Conservation (phyloP, 2,888 invertebrate species). For the Folsomia manolachei region DNA sequence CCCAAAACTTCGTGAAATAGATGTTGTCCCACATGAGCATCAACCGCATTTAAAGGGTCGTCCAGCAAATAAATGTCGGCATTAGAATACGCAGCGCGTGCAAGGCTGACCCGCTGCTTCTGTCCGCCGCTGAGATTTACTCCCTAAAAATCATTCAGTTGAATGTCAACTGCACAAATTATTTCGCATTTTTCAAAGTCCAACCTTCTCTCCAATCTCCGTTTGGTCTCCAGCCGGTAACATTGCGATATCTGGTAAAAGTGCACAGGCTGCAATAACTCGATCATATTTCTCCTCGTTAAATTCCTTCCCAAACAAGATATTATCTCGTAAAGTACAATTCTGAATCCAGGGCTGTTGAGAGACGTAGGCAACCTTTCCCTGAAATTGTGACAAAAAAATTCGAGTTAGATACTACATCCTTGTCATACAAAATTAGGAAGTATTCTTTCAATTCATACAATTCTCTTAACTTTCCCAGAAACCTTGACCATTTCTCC, state of each 20-base stretch:
- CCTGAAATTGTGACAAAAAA: too few species aligned
- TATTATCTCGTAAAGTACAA: constrained; percentile 67
- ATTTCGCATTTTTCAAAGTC: too few species aligned
- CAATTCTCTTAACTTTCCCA: constrained; percentile 71
- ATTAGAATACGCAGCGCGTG: constrained; percentile 49
- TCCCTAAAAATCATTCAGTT: constrained; percentile 57
- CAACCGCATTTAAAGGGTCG: constrained; percentile 59
- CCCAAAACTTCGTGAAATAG: constrained; percentile 65
- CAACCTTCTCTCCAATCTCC: constrained; percentile 92
- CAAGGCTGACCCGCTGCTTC: constrained; percentile 81
- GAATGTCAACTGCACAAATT: too few species aligned
- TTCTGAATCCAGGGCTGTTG: constrained; percentile 99
- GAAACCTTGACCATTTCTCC: constrained; percentile 85
- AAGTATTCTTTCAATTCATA: constrained; percentile 50
- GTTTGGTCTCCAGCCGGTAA: constrained; percentile 93
- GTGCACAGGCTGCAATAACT: constrained; percentile 84
- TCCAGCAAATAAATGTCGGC: constrained; percentile 58
- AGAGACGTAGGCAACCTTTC: constrained; percentile 77
- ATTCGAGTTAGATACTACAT: background rate
- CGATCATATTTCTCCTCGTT: constrained; percentile 71
- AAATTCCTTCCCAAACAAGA: constrained; percentile 77
- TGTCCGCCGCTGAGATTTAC: constrained; percentile 87
- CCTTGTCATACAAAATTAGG: background rate
- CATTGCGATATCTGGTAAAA: constrained; percentile 87
- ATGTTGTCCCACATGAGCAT: constrained; percentile 56